These are phyloP conservation scores for Temnothorax curvispinosus DNA, from an alignment of 1,140 invertebrate genomes.

Conservation along the genomic window DNA sequence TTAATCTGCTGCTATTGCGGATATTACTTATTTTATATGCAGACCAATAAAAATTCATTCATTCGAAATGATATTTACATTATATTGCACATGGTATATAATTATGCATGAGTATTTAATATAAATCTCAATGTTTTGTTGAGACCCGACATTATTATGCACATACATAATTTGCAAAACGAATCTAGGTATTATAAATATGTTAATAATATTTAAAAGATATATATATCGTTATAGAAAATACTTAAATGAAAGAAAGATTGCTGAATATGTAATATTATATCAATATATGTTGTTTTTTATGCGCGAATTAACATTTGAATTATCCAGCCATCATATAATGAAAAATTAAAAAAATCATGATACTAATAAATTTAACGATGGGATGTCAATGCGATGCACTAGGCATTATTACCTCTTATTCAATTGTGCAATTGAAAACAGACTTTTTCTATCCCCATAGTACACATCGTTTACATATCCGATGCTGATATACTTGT, in stretches of 20 bases:
- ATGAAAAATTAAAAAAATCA: background rate
- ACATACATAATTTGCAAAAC: conserved; percentile 1
- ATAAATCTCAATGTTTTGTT: background rate
- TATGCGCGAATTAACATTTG: background rate
- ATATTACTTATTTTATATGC: conserved; percentile 35
- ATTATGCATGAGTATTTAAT: background rate
- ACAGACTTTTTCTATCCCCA: background rate
- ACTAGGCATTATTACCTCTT: background rate
- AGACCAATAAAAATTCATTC: conserved; percentile 18
- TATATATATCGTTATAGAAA: background rate
- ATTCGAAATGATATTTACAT: conserved; percentile 14
- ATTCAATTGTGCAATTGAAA: background rate
- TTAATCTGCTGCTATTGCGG: background rate
- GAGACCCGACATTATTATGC: background rate
- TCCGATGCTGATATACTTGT: background rate
- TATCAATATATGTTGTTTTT: background rate
- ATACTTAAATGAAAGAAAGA: background rate
- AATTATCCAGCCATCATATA: background rate
- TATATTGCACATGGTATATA: background rate
- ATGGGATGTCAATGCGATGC: background rate
- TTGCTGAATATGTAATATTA: background rate
- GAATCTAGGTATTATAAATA: background rate
- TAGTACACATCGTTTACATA: background rate
- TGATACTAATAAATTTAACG: background rate
- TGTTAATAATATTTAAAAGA: background rate